Evolutionary conservation across 2,113 vertebrate genomes (phyloP).

Genomic region (Hippocampus zosterae): DNA sequence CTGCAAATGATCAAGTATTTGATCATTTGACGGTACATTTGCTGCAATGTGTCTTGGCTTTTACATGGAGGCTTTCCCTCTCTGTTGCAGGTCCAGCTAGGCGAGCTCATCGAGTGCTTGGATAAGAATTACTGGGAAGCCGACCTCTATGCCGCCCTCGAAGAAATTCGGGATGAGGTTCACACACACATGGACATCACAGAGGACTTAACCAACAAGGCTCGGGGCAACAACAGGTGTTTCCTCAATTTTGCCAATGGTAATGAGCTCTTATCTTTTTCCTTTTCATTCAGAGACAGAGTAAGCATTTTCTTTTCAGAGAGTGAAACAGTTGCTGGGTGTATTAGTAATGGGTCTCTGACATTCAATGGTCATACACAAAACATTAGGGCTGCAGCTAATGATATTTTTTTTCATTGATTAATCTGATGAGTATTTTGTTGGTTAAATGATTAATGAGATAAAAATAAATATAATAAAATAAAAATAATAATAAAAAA

Average conservation of each 20-base stretch:
- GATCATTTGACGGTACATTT: not conserved
- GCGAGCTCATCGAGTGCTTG: slow-evolving; percentile 85
- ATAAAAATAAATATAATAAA: too few species aligned
- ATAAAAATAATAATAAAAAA: too few species aligned
- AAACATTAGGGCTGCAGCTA: too few species aligned
- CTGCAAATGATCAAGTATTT: not conserved
- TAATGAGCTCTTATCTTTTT: slow-evolving; percentile 44
- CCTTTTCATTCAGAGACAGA: not conserved
- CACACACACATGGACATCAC: slow-evolving; percentile 93
- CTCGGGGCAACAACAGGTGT: slow-evolving; percentile 89
- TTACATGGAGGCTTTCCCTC: not conserved
- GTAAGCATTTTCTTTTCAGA: too few species aligned
- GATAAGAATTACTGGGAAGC: slow-evolving; percentile 95
- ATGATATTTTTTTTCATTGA: too few species aligned
- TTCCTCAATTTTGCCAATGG: slow-evolving; percentile 91
- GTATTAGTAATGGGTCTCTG: too few species aligned
- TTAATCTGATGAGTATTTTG: too few species aligned
- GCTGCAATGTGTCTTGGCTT: not conserved
- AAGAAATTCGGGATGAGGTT: slow-evolving; percentile 91
- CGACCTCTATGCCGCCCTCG: slow-evolving; percentile 85
- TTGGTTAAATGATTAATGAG: too few species aligned
- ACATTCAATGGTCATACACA: too few species aligned
- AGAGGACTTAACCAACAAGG: slow-evolving; percentile 94
- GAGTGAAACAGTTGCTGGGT: too few species aligned
- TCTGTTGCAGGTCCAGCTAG: slow-evolving; percentile 79